Evolutionary conservation across 2,797 vertebrate species (phyloP).

Genomic region (Momotus momota): DNA sequence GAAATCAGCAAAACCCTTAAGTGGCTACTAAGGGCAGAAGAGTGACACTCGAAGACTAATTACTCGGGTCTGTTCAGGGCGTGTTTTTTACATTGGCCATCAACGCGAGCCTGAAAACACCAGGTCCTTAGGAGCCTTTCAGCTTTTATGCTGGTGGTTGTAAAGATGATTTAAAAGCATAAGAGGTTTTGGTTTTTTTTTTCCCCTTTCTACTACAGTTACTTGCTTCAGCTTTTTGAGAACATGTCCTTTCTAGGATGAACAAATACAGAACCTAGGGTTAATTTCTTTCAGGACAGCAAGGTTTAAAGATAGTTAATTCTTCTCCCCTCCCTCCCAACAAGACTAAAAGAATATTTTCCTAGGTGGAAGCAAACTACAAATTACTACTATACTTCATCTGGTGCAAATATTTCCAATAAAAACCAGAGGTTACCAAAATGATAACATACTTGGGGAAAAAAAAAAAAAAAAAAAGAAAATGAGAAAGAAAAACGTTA

Average conservation of each 20-base stretch:
- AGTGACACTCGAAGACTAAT: background rate
- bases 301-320: background rate
- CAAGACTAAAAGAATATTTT: background rate
- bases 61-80: background rate
- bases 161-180: background rate
- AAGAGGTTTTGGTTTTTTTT: background rate
- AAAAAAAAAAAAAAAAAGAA: background rate
- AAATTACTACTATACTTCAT: background rate
- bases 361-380: background rate
- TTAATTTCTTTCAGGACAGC: background rate
- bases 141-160: slow-evolving; percentile 38
- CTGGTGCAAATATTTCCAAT: background rate
- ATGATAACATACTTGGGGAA: background rate
- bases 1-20: background rate
- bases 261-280: background rate
- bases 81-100: background rate
- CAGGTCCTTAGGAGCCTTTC: background rate
- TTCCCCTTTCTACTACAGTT: background rate
- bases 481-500: background rate
- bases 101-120: background rate
- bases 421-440: background rate
- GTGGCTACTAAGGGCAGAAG: background rate
- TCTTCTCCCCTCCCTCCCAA: background rate
- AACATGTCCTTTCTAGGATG: background rate
- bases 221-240: background rate